Base-by-base conservation (phyloP, 1,140 invertebrate species). In the Colletes latitarsis region DNA sequence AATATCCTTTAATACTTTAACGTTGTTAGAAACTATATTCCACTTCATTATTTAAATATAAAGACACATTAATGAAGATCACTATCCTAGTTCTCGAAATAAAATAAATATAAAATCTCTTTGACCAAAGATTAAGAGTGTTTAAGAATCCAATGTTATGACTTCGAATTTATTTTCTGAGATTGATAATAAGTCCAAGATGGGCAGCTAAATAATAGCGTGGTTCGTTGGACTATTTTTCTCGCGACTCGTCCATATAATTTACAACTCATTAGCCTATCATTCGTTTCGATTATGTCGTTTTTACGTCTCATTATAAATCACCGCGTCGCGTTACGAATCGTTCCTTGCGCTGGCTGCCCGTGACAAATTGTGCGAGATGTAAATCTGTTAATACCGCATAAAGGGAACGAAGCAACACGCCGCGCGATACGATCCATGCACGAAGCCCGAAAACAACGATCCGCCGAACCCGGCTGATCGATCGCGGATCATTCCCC, bases 361-460 rank as follows among this genome's bases (percentile, higher is more conserved):
- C 62, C 72, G 69, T 85, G 73, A 85, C 83, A 82, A 85, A 85
- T 84, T 82, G 66, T 41, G 74, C 64, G 69, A 43, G 64, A 85
- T 85, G 74, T 63, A 77, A 78, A 85, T 85, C 83, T 58, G 73
- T 60, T 75, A 63, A 79, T 43, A 78, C 39, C 14, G 15, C 19
- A 30, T 53, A 53, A 53, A n/a, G 73, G 30, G 63, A 57, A 53
- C 52, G 68, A n/a, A 57, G 55, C 52, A 70, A 55, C 63, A 3
- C 9, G 30, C 10, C 41, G 55, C 43, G 55, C 21, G 74, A 78
- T 71, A 64, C 41, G 69, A 82, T 57, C 58, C 39, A 14, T 17
- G 41, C 41, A 3, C 81, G 67, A 77, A 68, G 72, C 41, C 6
- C 21, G 19, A 53, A 57, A 74, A 19, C 39, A 39, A 60, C 52